phyloP scores from a whole-genome alignment of 2,888 invertebrate genomes.

The Nephrotoma flavescens region DNA sequence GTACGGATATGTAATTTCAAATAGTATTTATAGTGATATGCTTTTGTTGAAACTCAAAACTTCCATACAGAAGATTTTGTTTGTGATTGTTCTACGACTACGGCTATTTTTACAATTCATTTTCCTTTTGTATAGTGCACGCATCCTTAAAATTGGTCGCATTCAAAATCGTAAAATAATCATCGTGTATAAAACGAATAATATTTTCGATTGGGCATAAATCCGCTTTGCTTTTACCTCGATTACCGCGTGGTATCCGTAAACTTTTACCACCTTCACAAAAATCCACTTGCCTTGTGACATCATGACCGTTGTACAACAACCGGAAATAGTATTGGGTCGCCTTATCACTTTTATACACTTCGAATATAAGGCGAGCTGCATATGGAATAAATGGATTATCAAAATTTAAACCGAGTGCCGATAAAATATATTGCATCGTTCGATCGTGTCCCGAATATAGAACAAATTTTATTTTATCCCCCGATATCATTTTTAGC shows the following conservation, averaged over 20 bases:
- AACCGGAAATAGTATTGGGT: constrained; percentile 64
- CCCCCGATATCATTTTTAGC: constrained; percentile 64
- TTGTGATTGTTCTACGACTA: not conserved
- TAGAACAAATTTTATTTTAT: constrained; percentile 56
- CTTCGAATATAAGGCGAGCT: constrained; percentile 73
- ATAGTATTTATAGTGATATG: not conserved
- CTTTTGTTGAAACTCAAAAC: not conserved
- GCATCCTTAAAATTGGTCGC: constrained; percentile 83
- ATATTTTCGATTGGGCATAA: constrained; percentile 79
- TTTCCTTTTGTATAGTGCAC: constrained; percentile 37
- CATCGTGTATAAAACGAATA: constrained; percentile 72
- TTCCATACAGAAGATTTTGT: no score
- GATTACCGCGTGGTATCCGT: constrained; percentile 35
- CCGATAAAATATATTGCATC: constrained; percentile 64
- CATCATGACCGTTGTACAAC: constrained; percentile 73
- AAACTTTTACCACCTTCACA: constrained; percentile 49
- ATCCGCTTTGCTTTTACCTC: constrained; percentile 35
- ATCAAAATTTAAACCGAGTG: constrained; percentile 47
- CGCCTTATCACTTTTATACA: constrained; percentile 56
- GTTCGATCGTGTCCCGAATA: constrained; percentile 92
- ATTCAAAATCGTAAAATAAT: constrained; percentile 70
- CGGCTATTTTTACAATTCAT: constrained; percentile 21
- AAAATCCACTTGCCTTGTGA: constrained; percentile 67
- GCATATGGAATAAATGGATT: constrained; percentile 67
- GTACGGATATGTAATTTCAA: not conserved